A percentile compares a stretch with the other conserved stretches of the same genome.
Evolutionary conservation across 2,113 vertebrate genomes (phyloP).

Genomic region (Pagrus major): DNA sequence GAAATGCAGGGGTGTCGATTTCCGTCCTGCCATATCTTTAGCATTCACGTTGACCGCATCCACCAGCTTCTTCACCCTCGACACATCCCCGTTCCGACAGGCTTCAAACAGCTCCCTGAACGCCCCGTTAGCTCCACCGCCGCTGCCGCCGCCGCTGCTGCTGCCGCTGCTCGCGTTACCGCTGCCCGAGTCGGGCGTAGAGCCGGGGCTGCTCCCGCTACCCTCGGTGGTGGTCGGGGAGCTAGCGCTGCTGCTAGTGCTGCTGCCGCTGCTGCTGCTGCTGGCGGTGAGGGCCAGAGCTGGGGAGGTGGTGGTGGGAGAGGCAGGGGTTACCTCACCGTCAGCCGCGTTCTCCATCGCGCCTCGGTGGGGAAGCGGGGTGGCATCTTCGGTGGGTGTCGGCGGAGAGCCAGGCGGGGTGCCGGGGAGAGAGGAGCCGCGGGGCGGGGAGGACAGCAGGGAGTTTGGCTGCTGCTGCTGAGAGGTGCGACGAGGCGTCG

Average conservation of each 20-base stretch:
- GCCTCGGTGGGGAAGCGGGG: conserved; percentile 28
- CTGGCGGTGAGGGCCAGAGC: conserved; percentile 63
- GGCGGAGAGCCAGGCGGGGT: conserved; percentile 56
- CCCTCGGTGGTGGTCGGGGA: conserved; percentile 75
- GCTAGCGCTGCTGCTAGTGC: conserved; percentile 66
- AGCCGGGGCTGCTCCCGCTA: conserved; percentile 68
- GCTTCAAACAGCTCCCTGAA: conserved; percentile 90
- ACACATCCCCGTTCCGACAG: conserved; percentile 93
- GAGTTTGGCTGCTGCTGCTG: conserved; percentile 69
- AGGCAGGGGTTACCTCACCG: conserved; percentile 72
- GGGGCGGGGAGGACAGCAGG: conserved; percentile 65
- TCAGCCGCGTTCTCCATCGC: conserved; percentile 57
- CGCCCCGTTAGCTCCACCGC: conserved; percentile 40
- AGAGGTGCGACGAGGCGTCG: conserved; percentile 78
- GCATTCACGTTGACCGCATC: conserved; percentile 91
- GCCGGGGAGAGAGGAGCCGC: conserved; percentile 50
- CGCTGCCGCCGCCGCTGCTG: accelerated
- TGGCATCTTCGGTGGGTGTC: conserved; percentile 46
- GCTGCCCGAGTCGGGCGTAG: conserved; percentile 70
- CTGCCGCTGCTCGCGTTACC: conserved; percentile 29
- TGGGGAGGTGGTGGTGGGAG: conserved; percentile 68
- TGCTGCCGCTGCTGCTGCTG: conserved; percentile 50
- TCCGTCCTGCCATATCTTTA: conserved; percentile 93
- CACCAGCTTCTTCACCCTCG: conserved; percentile 91
- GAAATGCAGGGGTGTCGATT: conserved; percentile 94